Base-by-base conservation (phyloP, 2,888 invertebrate species). In the Dysmachus trigonus region DNA sequence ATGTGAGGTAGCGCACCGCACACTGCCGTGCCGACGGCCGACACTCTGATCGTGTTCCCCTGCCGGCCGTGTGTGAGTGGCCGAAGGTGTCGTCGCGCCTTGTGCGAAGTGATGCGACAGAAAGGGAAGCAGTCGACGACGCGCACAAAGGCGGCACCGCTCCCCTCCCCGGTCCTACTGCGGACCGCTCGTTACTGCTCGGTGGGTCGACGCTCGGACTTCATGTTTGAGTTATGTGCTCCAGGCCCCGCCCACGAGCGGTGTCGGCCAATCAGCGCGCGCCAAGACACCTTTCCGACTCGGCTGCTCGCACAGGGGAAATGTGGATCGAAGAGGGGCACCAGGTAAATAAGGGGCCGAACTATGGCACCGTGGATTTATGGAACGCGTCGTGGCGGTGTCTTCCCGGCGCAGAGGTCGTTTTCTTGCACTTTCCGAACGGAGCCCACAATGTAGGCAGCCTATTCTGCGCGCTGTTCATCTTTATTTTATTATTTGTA, bases 41-140 rank as follows among this genome's bases (percentile, higher is more conserved):
- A n/a, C n/a, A n/a, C n/a, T n/a, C n/a, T n/a, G n/a, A n/a, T n/a
- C n/a, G n/a, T 51, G 30, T 77, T 47, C 22, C 41, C 47, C 77
- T 33, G 38, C 38, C 7, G 18, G 76, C 18, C 31, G 47, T 47
- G 22, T 79, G 79, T 83, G 62, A 62, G 62, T 27, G 22, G 31
- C n/a, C 18, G 30, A 18, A n/a, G 35, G 83, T 83, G 71, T 83
- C 27, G 62, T 53, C 27, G 62, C 27, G 6, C 38, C 38, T 83
- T 83, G 83, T 83, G 31, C 38, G 13, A 83, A 83, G 83, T 83
- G 83, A 83, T 83, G 83, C 62, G 71, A 72, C 72, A 83, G 72
- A 83, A 62, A 27, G 81, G 30, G 41, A 77, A 77, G 33, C 35
- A 77, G 22, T 38, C 18, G 35, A 2, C 38, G n/a, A 33, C 2